A percentile compares a stretch with the other conserved stretches of the same genome.
phyloP scores from a whole-genome alignment of 1,140 invertebrate species.

The Cepaea nemoralis region DNA sequence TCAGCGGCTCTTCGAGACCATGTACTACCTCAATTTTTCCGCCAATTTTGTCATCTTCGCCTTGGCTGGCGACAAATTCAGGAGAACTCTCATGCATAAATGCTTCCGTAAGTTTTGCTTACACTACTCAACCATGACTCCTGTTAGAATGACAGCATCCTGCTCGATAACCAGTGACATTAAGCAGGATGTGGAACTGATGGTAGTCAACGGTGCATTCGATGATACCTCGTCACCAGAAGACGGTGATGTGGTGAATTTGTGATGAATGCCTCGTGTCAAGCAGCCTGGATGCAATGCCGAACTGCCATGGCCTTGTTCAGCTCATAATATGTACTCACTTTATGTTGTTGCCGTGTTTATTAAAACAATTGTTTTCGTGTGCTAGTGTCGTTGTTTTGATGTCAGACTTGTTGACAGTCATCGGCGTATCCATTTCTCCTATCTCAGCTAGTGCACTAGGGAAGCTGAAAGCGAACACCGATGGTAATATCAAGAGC shows the following conservation, averaged over 20 bases:
- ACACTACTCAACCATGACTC: not conserved
- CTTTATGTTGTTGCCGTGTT: no score
- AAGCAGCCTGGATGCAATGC: no score
- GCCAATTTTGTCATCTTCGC: slow-evolving; percentile 16
- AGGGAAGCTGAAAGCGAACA: no score
- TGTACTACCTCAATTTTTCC: slow-evolving; percentile 42
- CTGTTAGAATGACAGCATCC: not conserved
- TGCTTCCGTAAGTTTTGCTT: not conserved
- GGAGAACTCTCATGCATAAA: not conserved
- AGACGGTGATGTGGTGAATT: not conserved
- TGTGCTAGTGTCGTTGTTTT: no score
- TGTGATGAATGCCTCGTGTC: no score
- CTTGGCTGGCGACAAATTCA: slow-evolving; percentile 6
- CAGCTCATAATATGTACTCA: no score
- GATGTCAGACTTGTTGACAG: no score
- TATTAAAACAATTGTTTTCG: no score
- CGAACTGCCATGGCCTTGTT: no score
- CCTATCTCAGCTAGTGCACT: no score
- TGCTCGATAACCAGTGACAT: not conserved
- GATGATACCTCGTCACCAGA: not conserved
- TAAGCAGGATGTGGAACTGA: not conserved
- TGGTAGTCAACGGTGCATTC: not conserved
- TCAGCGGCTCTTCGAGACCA: slow-evolving; percentile 33
- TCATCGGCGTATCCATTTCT: no score
- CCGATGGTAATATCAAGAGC: no score